phyloP scores from a whole-genome alignment of 1,140 invertebrate genomes.

The Harpegnathos saltator region DNA sequence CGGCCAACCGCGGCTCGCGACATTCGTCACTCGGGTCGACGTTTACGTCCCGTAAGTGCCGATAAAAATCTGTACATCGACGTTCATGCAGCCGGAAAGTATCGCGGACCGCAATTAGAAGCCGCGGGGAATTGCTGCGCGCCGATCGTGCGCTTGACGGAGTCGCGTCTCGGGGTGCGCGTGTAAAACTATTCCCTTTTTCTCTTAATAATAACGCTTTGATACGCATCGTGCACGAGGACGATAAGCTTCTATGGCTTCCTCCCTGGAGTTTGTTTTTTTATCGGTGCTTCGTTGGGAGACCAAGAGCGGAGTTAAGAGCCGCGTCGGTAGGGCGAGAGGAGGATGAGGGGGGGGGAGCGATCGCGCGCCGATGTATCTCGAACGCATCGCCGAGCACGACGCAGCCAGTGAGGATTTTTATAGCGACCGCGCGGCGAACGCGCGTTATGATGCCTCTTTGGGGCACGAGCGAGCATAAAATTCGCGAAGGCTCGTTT shows the following conservation, averaged over 20 bases:
- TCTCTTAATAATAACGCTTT: no score
- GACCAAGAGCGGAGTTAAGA: neutral
- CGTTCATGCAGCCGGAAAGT: neutral
- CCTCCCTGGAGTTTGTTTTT: neutral
- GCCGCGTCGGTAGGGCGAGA: no score
- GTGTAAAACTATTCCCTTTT: no score
- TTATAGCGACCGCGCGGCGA: conserved; percentile 23
- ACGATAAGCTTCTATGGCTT: neutral
- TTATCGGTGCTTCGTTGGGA: neutral
- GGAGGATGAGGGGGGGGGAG: no score
- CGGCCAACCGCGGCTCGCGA: no score
- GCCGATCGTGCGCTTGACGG: no score
- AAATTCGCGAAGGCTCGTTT: conserved; percentile 32
- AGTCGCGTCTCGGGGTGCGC: no score
- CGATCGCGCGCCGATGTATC: neutral
- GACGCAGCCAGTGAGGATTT: conserved; percentile 29
- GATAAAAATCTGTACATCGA: conserved; percentile 6
- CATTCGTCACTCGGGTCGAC: conserved; percentile 3
- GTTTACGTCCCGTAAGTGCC: neutral
- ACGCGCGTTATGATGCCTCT: conserved; percentile 5
- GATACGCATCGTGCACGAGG: neutral
- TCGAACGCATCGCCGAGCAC: neutral
- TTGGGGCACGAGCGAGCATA: conserved; percentile 15
- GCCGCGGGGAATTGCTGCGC: no score
- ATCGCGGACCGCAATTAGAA: neutral